phyloP scores from a whole-genome alignment of 1,140 invertebrate species.

The Plutomurus gul region DNA sequence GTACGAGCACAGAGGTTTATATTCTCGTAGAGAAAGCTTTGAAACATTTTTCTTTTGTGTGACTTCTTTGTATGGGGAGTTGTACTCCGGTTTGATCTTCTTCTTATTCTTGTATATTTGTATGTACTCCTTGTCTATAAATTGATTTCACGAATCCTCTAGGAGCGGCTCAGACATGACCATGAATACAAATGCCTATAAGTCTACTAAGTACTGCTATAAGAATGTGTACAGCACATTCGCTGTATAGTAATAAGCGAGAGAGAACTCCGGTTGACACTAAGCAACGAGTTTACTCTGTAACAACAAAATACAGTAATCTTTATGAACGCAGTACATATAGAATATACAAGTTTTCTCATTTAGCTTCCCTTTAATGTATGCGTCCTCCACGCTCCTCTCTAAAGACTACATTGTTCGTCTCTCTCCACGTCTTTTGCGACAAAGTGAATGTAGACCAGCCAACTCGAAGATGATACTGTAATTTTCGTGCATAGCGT shows the following conservation, averaged over 20 bases:
- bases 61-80: constrained; percentile 2
- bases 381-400: too few species aligned
- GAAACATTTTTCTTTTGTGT: not conserved
- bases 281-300: not conserved
- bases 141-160: constrained; percentile 22
- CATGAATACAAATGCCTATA: not conserved
- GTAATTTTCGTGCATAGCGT: not conserved
- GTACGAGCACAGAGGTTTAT: not conserved
- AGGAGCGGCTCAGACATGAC: constrained; percentile 4
- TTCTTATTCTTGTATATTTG: not conserved
- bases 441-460: too few species aligned
- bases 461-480: constrained; percentile 3
- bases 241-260: not conserved
- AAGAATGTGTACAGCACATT: not conserved
- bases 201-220: not conserved
- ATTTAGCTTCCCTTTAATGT: too few species aligned
- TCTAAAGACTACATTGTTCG: too few species aligned
- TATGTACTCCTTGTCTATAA: constrained; percentile 14
- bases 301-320: constrained; percentile 17
- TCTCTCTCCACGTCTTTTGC: too few species aligned
- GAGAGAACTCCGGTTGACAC: not conserved
- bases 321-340: not conserved
- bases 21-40: constrained; percentile 20
- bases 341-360: too few species aligned
- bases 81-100: constrained; percentile 14